Evolutionary conservation across 2,888 invertebrate species (phyloP).

Genomic region (Caenorhabditis sp.): DNA sequence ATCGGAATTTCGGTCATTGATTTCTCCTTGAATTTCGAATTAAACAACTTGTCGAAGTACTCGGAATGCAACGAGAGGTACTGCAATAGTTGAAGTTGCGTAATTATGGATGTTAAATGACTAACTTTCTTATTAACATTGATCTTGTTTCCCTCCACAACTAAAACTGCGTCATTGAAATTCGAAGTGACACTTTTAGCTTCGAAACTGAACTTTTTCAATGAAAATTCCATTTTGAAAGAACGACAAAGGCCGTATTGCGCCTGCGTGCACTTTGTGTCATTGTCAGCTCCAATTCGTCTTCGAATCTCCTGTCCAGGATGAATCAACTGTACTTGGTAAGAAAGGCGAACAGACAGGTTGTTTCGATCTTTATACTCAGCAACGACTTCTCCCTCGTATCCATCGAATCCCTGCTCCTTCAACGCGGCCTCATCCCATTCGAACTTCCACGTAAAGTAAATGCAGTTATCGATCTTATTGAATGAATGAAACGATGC

Average conservation of each 20-base stretch:
- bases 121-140: slow-evolving; percentile 18
- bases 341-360: no score
- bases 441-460: not conserved
- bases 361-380: no score
- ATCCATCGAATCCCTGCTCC: no score
- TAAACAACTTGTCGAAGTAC: slow-evolving; percentile 23
- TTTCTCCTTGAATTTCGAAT: slow-evolving; percentile 34
- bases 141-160: slow-evolving; percentile 18
- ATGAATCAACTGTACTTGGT: not conserved
- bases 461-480: not conserved
- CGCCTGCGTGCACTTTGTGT: no score
- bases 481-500: no score
- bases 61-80: slow-evolving; percentile 21
- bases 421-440: not conserved
- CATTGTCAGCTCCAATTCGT: no score
- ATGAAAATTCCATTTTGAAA: no score
- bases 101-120: not conserved
- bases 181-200: no score
- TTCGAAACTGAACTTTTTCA: no score
- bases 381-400: no score
- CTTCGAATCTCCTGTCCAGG: no score
- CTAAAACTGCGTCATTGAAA: slow-evolving; percentile 13
- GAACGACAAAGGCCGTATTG: no score
- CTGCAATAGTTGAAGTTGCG: not conserved
- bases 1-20: slow-evolving; percentile 18